Conservation (phyloP, 2,888 invertebrate species). For the Micoletzkya japonica region DNA sequence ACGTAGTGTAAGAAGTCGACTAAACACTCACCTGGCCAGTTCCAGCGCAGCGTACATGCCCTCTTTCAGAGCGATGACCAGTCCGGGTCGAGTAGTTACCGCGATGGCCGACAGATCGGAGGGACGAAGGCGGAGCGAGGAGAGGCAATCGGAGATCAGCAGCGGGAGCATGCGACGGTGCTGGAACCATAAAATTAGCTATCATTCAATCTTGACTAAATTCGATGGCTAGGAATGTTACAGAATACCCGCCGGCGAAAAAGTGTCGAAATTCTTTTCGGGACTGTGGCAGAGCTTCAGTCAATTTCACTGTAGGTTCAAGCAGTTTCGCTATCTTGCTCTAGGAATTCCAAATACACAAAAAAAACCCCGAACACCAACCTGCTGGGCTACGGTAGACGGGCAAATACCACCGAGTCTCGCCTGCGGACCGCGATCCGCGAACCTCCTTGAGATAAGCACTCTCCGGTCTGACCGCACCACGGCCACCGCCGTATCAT, state of each 20-base stretch:
- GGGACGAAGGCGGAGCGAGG: constrained; percentile 31
- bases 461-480: constrained; percentile 36
- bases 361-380: constrained; percentile 6
- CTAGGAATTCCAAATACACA: too few species aligned
- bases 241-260: too few species aligned
- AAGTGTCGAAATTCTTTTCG: not conserved
- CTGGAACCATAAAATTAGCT: constrained; percentile 33
- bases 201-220: not conserved
- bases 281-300: too few species aligned
- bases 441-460: constrained; percentile 33
- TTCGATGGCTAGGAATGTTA: not conserved
- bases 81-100: constrained; percentile 36
- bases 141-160: constrained; percentile 48
- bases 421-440: constrained; percentile 37
- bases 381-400: constrained; percentile 45
- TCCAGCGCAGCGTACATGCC: constrained; percentile 52
- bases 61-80: constrained; percentile 60
- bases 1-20: too few species aligned
- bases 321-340: too few species aligned
- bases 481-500: constrained; percentile 59
- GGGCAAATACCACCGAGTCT: constrained; percentile 54
- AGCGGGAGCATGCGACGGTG: constrained; percentile 46
- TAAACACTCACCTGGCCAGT: constrained; percentile 47
- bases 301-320: too few species aligned
- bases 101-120: constrained; percentile 53